Base-by-base conservation (phyloP, 1,140 invertebrate genomes). In the Nasonia vitripennis region DNA sequence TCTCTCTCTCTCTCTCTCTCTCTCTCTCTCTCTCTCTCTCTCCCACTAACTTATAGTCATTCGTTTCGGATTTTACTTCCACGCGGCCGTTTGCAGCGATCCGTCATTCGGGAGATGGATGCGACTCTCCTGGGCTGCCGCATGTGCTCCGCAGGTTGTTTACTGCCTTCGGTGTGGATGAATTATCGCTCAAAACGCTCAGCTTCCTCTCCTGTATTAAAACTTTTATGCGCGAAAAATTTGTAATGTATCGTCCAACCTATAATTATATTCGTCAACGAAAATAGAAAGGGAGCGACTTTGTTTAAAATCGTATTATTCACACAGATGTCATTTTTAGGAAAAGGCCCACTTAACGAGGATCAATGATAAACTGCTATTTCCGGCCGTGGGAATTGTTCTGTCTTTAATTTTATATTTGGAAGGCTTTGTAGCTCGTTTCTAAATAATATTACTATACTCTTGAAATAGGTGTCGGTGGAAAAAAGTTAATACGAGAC, bases 361-460 rank as follows among this genome's bases (percentile, higher is more conserved):
- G 4, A 41, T 62, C 55, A 62, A 62, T n/a, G 23, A 27, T 68
- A 23, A 68, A 68, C 23, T 27, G 23, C 14, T 68, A 23, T 27
- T n/a, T 70, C 67, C 67, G 23, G 23, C 20, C 7, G 62, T n/a
- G n/a, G 17, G 67, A 70, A n/a, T 70, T 27, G 31, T 27, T 70
- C 27, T 70, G 4, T 78, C 7, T 31, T 45, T 11, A 80, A 70
- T 45, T 80, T 80, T 80, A 45, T 37, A 81, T 70, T 81, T 81
- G 11, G 31, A 82, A 75, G 27, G 34, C 14, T 68, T 45, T 84
- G 12, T 79, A 79, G 48, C 68, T 79, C 27, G 45, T 84, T 84
- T 34, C 77, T 17, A 79, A 73, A 79, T 68, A 79, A 62, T 62
- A 41, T 79, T 48, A 6, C 5, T 31, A 78, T 2, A 62, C 51